Base-by-base conservation (phyloP, 2,888 invertebrate genomes). In the Himalopsyche anomala region DNA sequence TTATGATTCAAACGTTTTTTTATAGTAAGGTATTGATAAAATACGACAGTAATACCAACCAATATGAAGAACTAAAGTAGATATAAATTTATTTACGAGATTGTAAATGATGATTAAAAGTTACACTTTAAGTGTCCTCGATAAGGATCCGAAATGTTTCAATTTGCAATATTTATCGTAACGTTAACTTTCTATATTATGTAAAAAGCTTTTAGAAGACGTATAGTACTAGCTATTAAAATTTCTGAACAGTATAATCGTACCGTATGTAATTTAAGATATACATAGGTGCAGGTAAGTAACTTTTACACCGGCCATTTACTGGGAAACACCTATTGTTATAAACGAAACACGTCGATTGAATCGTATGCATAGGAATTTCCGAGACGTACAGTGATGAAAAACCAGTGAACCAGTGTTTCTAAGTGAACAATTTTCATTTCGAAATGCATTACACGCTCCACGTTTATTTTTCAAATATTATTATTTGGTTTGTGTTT, bases 331-430 rank as follows among this genome's bases (percentile, higher is more conserved):
- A 74, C 74, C 74, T 74, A 74, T 74, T 74, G 74, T 74, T 74
- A 36, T 74, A 74, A 28, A 74, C 74, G 74, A 74, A 74, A 74
- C 74, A 74, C 74, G 74, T 74, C 12, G 74, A 74, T 36, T 74
- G 74, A 74, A 74, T 74, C 74, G 74, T 74, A 74, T 74, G 74
- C 74, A 74, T 15, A 74, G 74, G 74, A 74, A 74, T 74, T 74
- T 36, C 12, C 74, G 74, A 36, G 38, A 28, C 74, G 36, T 38
- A 74, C 74, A 74, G 74, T 36, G 4, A 74, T 12, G 15, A 28
- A 15, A 36, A 36, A 74, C 74, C 74, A 74, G 51, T 51, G 51
- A 15, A 15, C 51, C 15, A 51, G 51, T 51, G 12, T 51, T 15
- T 51, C 12, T 4, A 51, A 51, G 0, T 51, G 12, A 51, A 51